Conservation (phyloP, 1,140 invertebrate genomes). For the Cherax destructor region DNA sequence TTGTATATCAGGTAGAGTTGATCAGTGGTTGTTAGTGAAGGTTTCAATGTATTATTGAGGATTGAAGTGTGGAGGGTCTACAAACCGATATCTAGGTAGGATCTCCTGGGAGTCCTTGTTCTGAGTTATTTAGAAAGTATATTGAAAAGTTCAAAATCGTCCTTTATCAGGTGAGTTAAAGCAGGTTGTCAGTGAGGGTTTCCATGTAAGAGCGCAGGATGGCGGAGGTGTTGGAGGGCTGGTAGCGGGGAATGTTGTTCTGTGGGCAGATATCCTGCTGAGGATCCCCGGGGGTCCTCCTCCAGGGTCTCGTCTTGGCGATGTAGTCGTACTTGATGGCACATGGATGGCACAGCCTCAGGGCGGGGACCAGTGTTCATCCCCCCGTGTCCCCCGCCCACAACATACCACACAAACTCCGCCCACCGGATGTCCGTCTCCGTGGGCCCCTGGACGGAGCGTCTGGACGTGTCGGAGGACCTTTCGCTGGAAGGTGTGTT, state of each 20-base stretch:
- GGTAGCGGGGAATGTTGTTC: constrained; percentile 30
- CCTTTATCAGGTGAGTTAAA: too few relatives aligned
- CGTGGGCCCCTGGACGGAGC: not conserved
- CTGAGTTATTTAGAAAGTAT: too few relatives aligned
- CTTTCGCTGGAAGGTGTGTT: not conserved
- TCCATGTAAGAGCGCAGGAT: constrained; percentile 13
- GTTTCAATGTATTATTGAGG: too few relatives aligned
- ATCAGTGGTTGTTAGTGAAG: too few relatives aligned
- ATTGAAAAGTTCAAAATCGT: too few relatives aligned
- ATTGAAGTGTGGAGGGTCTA: too few relatives aligned
- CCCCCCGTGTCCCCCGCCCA: not conserved
- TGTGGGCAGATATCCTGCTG: constrained; percentile 18
- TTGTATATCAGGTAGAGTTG: too few relatives aligned
- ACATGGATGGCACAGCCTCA: not conserved
- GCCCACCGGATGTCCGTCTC: not conserved
- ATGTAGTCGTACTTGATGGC: too few relatives aligned
- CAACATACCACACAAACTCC: not conserved
- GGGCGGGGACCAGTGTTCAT: not conserved
- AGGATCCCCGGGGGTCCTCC: constrained; percentile 46
- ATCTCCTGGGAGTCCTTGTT: too few relatives aligned
- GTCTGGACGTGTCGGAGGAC: not conserved
- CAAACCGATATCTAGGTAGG: too few relatives aligned
- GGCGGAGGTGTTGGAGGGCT: constrained; percentile 16
- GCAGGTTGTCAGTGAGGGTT: not conserved
- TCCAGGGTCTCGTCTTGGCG: constrained; percentile 46